A percentile compares a stretch with the other conserved stretches of the same genome.
Evolutionary conservation across 2,797 vertebrate genomes (phyloP).

Genomic region (Arrhamphus sclerolepis): DNA sequence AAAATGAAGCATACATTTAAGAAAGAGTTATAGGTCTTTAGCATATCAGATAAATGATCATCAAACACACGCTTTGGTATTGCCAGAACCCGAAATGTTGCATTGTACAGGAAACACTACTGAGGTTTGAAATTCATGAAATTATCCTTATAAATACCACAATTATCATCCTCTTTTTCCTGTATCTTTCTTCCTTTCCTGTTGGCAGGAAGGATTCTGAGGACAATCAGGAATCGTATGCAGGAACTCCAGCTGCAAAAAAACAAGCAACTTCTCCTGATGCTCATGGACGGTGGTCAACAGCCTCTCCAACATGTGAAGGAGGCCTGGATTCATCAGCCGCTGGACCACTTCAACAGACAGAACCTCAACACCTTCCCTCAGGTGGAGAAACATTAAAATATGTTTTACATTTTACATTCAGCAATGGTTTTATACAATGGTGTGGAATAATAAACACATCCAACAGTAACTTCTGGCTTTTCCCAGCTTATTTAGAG

Average conservation of each 20-base stretch:
- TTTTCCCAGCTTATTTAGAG: no score
- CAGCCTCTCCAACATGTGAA: constrained; percentile 37
- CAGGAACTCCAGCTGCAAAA: constrained; percentile 52
- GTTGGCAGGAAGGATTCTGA: constrained; percentile 61
- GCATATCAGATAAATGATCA: no score
- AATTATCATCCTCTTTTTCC: background rate
- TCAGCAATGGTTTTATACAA: no score
- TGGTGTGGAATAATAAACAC: background rate
- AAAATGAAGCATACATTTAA: no score
- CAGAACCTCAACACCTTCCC: constrained; percentile 66
- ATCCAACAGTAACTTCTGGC: no score
- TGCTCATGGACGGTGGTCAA: background rate
- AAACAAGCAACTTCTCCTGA: constrained; percentile 50
- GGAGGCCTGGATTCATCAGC: constrained; percentile 72
- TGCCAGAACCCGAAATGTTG: no score
- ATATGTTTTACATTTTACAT: no score
- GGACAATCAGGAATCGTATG: constrained; percentile 64
- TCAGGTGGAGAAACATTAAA: constrained; percentile 75
- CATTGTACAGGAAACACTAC: no score
- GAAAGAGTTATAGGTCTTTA: no score
- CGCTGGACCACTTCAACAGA: constrained; percentile 83
- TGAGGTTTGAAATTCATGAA: no score
- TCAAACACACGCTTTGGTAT: no score
- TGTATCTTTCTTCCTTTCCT: background rate
- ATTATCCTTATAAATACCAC: no score